Evolutionary conservation across 2,797 vertebrate species (phyloP).

Genomic region (Hephaestus fuliginosus): DNA sequence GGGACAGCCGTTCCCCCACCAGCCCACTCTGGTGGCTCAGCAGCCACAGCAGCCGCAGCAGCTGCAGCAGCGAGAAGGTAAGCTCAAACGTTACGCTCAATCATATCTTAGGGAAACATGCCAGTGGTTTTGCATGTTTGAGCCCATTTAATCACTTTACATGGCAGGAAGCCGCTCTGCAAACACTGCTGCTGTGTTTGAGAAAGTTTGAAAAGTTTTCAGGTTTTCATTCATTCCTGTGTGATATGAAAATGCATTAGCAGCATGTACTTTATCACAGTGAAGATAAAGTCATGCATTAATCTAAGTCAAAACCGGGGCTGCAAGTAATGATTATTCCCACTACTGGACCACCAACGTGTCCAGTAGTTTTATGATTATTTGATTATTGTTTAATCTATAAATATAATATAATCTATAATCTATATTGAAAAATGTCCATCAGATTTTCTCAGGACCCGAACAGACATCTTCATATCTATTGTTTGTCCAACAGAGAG

Average conservation of each 20-base stretch:
- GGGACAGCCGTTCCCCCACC: slow-evolving; percentile 94
- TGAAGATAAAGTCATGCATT: neutral
- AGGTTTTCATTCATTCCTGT: neutral
- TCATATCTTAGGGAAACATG: slow-evolving; percentile 40
- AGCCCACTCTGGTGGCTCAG: slow-evolving; percentile 90
- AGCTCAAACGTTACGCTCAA: slow-evolving; percentile 31
- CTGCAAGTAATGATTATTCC: neutral
- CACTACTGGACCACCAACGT: neutral
- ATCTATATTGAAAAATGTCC: neutral
- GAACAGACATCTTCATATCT: neutral
- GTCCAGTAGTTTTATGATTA: neutral
- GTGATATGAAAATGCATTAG: neutral
- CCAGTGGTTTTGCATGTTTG: slow-evolving; percentile 22
- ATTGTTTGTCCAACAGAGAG: too few relatives aligned
- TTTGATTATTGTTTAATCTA: neutral
- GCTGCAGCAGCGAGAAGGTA: slow-evolving; percentile 93
- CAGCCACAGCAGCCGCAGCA: slow-evolving; percentile 92
- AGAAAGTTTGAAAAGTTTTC: neutral
- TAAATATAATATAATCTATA: too few relatives aligned
- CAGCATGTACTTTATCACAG: neutral
- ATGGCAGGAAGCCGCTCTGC: neutral
- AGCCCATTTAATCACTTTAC: slow-evolving; percentile 9
- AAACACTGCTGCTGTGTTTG: slow-evolving; percentile 3
- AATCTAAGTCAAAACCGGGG: neutral
- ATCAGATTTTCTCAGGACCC: neutral